A percentile compares a stretch with the other conserved stretches of the same genome.
Conservation (phyloP, 53 echinoderm and acorn worm genomes). For the Apostichopus leukothele region DNA sequence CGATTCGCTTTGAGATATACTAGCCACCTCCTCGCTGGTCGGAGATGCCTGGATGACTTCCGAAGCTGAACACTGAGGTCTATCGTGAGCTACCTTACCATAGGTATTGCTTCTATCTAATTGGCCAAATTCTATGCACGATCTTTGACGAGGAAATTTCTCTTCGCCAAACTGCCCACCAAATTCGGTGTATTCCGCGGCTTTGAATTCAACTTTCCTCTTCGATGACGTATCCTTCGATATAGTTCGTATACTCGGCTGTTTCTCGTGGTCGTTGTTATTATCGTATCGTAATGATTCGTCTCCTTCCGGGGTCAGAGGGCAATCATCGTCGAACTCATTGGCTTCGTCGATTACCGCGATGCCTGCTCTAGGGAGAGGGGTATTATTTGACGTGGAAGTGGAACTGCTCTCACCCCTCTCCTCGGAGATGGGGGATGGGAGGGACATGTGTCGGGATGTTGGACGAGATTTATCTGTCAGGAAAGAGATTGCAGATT, state of each 20-base stretch:
- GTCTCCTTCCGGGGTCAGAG: conserved; percentile 35
- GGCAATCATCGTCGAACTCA: conserved; percentile 43
- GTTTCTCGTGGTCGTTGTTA: conserved; percentile 34
- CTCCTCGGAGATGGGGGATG: conserved; percentile 54
- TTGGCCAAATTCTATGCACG: conserved; percentile 86
- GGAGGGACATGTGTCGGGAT: conserved; percentile 50
- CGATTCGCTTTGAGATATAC: conserved; percentile 43
- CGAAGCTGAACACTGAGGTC: conserved; percentile 30
- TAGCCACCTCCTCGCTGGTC: conserved; percentile 1
- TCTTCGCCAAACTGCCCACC: conserved; percentile 39
- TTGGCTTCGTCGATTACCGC: conserved; percentile 44
- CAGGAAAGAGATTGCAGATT: conserved; percentile 50
- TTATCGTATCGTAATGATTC: conserved; percentile 43
- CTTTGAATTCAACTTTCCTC: conserved; percentile 48
- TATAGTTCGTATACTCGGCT: conserved; percentile 50
- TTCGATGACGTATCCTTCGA: conserved; percentile 51
- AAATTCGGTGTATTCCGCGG: conserved; percentile 48
- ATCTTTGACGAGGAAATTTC: conserved; percentile 68
- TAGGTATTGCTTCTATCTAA: conserved; percentile 62
- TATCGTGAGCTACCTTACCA: conserved; percentile 8
- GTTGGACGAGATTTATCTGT: conserved; percentile 53
- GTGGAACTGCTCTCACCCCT: conserved; percentile 26
- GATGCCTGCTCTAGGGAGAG: conserved; percentile 34
- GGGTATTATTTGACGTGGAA: conserved; percentile 3
- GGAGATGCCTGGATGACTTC: conserved; percentile 15